Evolutionary conservation across 2,113 vertebrate species (phyloP), one percentile per base, ranked within the genome.

Genomic region (Synodontis membranacea): DNA sequence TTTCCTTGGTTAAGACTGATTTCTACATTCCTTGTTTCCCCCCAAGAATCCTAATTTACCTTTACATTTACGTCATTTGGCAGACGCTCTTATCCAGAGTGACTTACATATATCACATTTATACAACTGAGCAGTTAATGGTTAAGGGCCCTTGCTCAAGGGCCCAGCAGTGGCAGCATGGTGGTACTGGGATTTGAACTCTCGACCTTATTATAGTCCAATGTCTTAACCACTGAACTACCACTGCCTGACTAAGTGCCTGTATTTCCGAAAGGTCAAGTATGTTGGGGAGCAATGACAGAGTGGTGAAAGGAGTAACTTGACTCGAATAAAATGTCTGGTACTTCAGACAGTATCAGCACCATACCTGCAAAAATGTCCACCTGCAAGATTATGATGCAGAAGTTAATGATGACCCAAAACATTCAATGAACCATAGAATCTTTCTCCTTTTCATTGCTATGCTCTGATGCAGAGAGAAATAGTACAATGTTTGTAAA

Each of bases 31-130:
- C 81, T 46, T 54, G 84, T 83, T 83, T 84, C 86, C 66, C 54
- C 86, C 86, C 79, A 90, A 91, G 91, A n/a, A n/a, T 91, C 83
- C 86, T 89, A 92, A 93, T 92, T n/a, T n/a, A n/a, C n/a, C n/a
- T n/a, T n/a, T n/a, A n/a, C n/a, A n/a, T n/a, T n/a, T n/a, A n/a
- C n/a, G n/a, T n/a, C n/a, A n/a, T n/a, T n/a, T n/a, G n/a, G n/a
- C n/a, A n/a, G n/a, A n/a, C n/a, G n/a, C n/a, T n/a, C n/a, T n/a
- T n/a, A n/a, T n/a, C n/a, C n/a, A n/a, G n/a, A n/a, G n/a, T n/a
- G n/a, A n/a, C n/a, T n/a, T n/a, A n/a, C n/a, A n/a, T n/a, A n/a
- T n/a, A n/a, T n/a, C n/a, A n/a, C n/a, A n/a, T n/a, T n/a, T n/a
- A n/a, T n/a, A n/a, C n/a, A n/a, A n/a, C n/a, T n/a, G n/a, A n/a